A percentile compares a stretch with the other conserved stretches of the same genome.
Conservation (phyloP, 2,113 vertebrate genomes). For the Siniperca chuatsi region DNA sequence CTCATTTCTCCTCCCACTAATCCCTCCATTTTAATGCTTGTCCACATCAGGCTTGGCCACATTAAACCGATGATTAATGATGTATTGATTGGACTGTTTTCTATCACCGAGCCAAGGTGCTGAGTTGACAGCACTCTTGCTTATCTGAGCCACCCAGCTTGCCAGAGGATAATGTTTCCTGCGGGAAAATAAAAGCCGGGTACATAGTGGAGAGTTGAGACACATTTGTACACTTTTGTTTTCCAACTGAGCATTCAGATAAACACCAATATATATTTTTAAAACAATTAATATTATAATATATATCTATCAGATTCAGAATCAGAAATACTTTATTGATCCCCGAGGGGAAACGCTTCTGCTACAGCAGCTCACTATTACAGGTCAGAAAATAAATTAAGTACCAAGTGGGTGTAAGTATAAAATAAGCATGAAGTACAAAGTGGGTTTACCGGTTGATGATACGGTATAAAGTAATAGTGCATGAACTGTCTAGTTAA, state of each 20-base stretch:
- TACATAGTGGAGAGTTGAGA: constrained; percentile 31
- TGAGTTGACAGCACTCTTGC: constrained; percentile 80
- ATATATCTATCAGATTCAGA: no score
- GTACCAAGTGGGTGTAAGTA: no score
- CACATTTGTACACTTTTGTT: constrained; percentile 68
- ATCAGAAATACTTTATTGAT: no score
- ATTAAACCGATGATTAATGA: constrained; percentile 84
- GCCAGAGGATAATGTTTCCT: constrained; percentile 71
- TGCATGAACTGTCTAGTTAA: no score
- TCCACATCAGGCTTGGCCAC: constrained; percentile 75
- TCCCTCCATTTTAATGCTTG: constrained; percentile 81
- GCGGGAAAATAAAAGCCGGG: constrained; percentile 50
- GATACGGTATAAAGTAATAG: no score
- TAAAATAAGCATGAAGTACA: no score
- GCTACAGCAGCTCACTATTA: no score
- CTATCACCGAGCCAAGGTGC: constrained; percentile 72
- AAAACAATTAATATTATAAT: no score
- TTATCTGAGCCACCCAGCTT: constrained; percentile 82
- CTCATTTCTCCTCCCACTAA: constrained; percentile 72
- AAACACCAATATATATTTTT: background rate
- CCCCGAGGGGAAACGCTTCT: no score
- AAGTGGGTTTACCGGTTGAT: no score
- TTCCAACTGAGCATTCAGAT: constrained; percentile 38
- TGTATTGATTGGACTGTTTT: constrained; percentile 82
- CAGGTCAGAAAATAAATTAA: no score